Evolutionary conservation across 2,797 vertebrate genomes (phyloP).

Genomic region (Falco novaeseelandiae): DNA sequence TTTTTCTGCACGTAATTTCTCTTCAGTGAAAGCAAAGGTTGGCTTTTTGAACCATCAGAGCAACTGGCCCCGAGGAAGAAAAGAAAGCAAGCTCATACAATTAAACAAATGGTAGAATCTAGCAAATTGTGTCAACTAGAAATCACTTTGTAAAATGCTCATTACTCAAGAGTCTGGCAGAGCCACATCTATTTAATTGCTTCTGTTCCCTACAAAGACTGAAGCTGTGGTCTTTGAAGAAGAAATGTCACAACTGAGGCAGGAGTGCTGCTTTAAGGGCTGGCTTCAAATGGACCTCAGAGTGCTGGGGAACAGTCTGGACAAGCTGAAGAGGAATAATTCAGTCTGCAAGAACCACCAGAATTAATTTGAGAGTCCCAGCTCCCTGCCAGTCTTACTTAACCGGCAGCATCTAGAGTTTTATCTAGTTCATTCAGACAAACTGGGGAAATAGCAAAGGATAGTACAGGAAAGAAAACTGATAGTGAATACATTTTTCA

Average conservation of each 20-base stretch:
- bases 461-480: not conserved
- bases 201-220: conserved; percentile 1
- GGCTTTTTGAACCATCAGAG: not conserved
- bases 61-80: not conserved
- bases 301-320: not conserved
- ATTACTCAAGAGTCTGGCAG: conserved; percentile 8
- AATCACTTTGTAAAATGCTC: not conserved
- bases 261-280: not conserved
- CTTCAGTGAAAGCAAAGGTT: not conserved
- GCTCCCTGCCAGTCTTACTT: not conserved
- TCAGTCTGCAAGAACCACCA: not conserved
- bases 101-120: not conserved
- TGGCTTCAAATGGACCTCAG: not conserved
- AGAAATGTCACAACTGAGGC: not conserved
- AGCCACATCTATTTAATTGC: not conserved
- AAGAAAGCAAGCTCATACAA: not conserved
- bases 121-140: not conserved
- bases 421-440: not conserved
- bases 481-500: not conserved
- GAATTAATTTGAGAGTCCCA: not conserved
- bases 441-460: not conserved
- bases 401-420: not conserved
- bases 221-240: conserved; percentile 11
- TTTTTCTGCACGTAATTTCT: not conserved
- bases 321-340: not conserved